A percentile compares a stretch with the other conserved stretches of the same genome.
phyloP scores from a whole-genome alignment of 2,113 vertebrate species.

The Peromyscus californicus region DNA sequence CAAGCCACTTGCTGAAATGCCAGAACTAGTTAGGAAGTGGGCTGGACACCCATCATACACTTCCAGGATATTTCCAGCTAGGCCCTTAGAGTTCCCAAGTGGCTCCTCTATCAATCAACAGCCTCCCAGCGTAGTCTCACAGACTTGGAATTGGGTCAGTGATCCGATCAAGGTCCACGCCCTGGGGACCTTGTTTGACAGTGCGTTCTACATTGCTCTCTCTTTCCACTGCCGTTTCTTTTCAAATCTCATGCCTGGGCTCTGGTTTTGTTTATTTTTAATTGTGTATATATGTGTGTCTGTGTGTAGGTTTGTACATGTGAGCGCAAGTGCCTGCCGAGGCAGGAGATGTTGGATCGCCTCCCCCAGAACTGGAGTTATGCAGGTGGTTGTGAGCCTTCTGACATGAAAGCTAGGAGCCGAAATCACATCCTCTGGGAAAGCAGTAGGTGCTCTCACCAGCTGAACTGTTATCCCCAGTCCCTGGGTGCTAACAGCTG shows the following conservation, averaged over 20 bases:
- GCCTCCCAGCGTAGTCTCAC: too few relatives aligned
- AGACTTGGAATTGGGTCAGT: neutral
- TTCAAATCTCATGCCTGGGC: neutral
- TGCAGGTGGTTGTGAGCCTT: neutral
- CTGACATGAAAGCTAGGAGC: neutral
- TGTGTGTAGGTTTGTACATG: neutral
- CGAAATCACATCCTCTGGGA: neutral
- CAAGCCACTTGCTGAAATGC: neutral
- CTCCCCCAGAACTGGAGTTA: neutral
- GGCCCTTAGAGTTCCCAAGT: neutral
- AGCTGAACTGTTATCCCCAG: neutral
- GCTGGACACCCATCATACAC: neutral
- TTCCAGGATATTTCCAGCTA: neutral
- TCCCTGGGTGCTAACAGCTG: neutral
- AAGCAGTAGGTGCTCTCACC: neutral
- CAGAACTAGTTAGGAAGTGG: neutral
- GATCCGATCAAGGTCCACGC: neutral
- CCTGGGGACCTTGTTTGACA: neutral
- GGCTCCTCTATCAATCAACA: neutral
- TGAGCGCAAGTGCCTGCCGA: neutral
- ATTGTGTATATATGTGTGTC: neutral
- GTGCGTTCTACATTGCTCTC: neutral
- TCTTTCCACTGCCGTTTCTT: neutral
- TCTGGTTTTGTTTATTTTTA: neutral
- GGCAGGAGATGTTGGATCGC: neutral